Evolutionary conservation across 2,888 invertebrate species (phyloP), one percentile per base, ranked within the genome.

Genomic region (Bhutanitis thaidina): DNA sequence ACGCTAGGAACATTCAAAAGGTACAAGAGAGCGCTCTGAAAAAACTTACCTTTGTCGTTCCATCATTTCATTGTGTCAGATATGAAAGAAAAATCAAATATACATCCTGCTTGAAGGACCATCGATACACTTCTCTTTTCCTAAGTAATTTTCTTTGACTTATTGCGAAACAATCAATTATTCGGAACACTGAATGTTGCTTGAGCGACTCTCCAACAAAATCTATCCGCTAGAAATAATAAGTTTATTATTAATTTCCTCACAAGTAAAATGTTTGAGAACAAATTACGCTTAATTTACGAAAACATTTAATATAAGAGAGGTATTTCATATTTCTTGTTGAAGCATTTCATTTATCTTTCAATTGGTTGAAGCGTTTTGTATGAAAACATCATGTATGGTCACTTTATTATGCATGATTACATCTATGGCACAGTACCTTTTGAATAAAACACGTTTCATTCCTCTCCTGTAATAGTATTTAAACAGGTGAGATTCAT

Each of bases 51-150:
- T 49, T 43, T 38, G 38, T 43, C 14, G 14, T 20, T n/a, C 8
- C 16, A 37, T 48, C 27, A 35, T 38, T 34, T 25, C 13, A 15
- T 38, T n/a, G 38, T 10, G 9, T 9, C 10, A 37, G 32, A 25
- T 25, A 37, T 45, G 25, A 49, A 43, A 34, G 37, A 38, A 34
- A 49, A 38, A 41, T 43, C 38, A 43, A 38, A 32, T 38, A 43
- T 49, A 43, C 43, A 43, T 38, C 29, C 25, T 20, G 20, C 32
- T 32, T 27, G 32, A 38, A 34, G 44, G 43, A 38, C 37, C 34
- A 32, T 49, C 9, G 32, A 30, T 43, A 15, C n/a, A 25, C 3
- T 25, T 38, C 32, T n/a, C 12, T 30, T 32, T 13, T 7, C 9
- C 20, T 9, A 34, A 13, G 13, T 38, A 1, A 25, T 7, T 43